Percentiles rank a stretch among this genome's conserved stretches.
Evolutionary conservation across 2,888 invertebrate genomes (phyloP).

Genomic region (Ceramica pisi): DNA sequence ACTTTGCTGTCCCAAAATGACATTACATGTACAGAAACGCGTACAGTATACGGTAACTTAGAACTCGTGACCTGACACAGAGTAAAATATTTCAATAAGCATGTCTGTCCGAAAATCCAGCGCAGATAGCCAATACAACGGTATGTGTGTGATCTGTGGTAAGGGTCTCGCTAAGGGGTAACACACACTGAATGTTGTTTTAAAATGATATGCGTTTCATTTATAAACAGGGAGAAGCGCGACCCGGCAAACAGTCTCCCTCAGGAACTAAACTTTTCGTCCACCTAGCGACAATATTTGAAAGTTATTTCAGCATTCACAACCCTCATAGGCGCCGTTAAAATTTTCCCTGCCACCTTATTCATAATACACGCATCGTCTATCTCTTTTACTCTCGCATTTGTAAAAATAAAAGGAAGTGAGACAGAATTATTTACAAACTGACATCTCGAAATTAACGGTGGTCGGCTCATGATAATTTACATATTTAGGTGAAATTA

Average conservation of each 20-base stretch:
- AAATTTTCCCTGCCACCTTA: conserved; percentile 90
- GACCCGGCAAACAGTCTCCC: conserved; percentile 88
- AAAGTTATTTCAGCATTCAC: conserved; percentile 91
- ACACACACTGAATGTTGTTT: conserved; percentile 78
- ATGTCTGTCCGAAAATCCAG: conserved; percentile 40
- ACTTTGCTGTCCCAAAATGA: conserved; percentile 76
- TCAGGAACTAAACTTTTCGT: conserved; percentile 89
- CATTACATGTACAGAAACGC: conserved; percentile 71
- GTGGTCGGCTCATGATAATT: conserved; percentile 91
- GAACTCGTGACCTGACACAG: conserved; percentile 58
- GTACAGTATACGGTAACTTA: conserved; percentile 64
- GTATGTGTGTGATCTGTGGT: conserved; percentile 60
- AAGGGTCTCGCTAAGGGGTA: conserved; percentile 62
- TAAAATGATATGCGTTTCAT: conserved; percentile 89
- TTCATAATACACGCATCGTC: conserved; percentile 86
- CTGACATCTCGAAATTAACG: conserved; percentile 90
- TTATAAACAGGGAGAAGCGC: conserved; percentile 88
- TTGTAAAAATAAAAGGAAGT: conserved; percentile 63
- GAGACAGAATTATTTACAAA: conserved; percentile 85
- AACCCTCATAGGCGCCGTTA: conserved; percentile 91
- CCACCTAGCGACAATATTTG: conserved; percentile 91
- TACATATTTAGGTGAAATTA: conserved; percentile 91
- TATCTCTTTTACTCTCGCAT: conserved; percentile 73
- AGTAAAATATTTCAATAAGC: conserved; percentile 21
- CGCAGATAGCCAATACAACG: neutral